A percentile compares a stretch with the other conserved stretches of the same genome.
These are phyloP conservation scores for Nomada fabriciana DNA, from an alignment of 2,888 invertebrate species.

Conservation along the genomic window DNA sequence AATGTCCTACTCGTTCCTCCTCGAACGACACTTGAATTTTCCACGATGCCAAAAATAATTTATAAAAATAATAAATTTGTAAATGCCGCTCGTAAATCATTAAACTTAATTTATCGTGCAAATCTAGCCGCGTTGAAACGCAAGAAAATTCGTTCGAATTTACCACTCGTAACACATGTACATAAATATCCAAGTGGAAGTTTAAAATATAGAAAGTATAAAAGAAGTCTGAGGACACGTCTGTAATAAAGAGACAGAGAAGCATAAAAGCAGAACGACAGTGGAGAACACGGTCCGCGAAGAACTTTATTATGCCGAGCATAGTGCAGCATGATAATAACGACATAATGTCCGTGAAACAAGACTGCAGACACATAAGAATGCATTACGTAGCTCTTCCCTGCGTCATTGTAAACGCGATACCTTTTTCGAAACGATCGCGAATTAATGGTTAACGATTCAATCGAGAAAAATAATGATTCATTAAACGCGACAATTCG, in stretches of 20 bases:
- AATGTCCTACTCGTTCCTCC: background rate
- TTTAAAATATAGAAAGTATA: background rate
- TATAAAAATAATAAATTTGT: too few species aligned
- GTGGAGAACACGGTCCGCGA: background rate
- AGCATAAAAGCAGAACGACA: conserved; percentile 4
- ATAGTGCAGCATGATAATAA: conserved; percentile 34
- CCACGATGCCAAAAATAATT: background rate
- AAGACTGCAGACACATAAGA: conserved; percentile 26
- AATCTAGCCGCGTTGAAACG: background rate
- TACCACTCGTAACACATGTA: background rate
- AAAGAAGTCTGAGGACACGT: background rate
- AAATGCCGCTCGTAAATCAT: background rate
- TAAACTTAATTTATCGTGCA: background rate
- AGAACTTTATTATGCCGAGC: conserved; percentile 30
- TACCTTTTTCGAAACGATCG: conserved; percentile 17
- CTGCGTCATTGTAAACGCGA: conserved; percentile 34
- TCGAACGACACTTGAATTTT: background rate
- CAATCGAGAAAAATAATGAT: too few species aligned
- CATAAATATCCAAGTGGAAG: background rate
- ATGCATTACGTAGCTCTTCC: conserved; percentile 38
- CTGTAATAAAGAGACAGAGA: background rate
- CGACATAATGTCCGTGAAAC: conserved; percentile 39
- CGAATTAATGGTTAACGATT: background rate
- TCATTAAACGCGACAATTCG: too few species aligned
- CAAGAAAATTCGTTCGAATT: background rate